phyloP scores from a whole-genome alignment of 2,888 invertebrate species.

The Lochmaea capreae region DNA sequence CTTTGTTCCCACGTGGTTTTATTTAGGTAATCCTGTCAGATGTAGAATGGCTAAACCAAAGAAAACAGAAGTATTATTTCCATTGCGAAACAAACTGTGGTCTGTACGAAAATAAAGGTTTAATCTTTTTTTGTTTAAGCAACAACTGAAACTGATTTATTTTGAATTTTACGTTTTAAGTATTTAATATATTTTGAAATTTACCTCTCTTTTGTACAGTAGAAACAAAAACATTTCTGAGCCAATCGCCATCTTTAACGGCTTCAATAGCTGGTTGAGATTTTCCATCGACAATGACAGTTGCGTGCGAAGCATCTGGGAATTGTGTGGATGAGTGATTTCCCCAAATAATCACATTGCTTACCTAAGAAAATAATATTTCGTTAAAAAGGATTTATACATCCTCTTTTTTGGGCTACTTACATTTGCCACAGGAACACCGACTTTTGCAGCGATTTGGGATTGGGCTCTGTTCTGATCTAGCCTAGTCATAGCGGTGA shows the following conservation, averaged over 20 bases:
- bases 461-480: conserved; percentile 98
- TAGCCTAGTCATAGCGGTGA: conserved; percentile 97
- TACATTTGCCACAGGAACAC: conserved; percentile 76
- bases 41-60: no score
- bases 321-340: conserved; percentile 99
- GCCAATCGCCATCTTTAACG: conserved; percentile 84
- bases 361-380: conserved; percentile 53
- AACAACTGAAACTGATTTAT: not conserved
- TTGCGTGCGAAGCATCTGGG: conserved; percentile 88
- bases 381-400: not conserved
- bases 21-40: no score
- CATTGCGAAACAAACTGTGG: no score
- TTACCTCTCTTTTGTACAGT: conserved; percentile 91
- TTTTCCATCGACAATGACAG: conserved; percentile 68
- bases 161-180: not conserved
- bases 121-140: no score
- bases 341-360: conserved; percentile 98
- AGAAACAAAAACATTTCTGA: conserved; percentile 86
- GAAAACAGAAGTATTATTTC: no score
- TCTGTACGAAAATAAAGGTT: no score
- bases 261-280: conserved; percentile 75
- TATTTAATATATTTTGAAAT: conserved; percentile 1
- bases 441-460: conserved; percentile 82
- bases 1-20: no score
- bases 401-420: conserved; percentile 15